Conservation (phyloP, 2,113 vertebrate species). For the Neolamprologus toae region DNA sequence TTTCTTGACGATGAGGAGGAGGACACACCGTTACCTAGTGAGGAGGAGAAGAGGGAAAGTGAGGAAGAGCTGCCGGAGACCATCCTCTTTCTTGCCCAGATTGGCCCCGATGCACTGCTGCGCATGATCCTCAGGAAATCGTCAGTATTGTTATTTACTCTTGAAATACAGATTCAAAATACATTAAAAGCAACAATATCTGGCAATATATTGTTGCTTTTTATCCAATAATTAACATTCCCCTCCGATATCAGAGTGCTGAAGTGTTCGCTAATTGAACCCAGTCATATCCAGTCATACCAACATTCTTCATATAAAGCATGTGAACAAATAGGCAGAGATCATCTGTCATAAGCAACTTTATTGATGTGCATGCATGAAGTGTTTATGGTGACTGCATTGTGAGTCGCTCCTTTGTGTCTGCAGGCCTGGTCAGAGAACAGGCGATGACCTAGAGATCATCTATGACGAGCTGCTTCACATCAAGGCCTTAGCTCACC, state of each 20-base stretch:
- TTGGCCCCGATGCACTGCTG: slow-evolving; percentile 93
- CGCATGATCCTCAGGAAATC: slow-evolving; percentile 94
- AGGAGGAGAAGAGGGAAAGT: slow-evolving; percentile 93
- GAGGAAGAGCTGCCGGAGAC: slow-evolving; percentile 95
- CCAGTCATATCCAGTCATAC: not conserved
- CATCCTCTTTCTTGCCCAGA: slow-evolving; percentile 89
- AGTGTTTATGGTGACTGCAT: not conserved
- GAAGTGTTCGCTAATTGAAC: not conserved
- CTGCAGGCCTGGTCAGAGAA: slow-evolving; percentile 90
- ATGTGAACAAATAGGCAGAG: not conserved
- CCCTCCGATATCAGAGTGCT: fast-evolving
- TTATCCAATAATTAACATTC: not conserved
- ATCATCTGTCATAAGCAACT: not conserved
- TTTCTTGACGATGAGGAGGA: slow-evolving; percentile 93
- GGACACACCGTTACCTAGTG: slow-evolving; percentile 85
- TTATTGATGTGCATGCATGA: not conserved
- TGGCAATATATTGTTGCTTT: not conserved
- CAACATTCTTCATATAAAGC: not conserved
- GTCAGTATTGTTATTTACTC: slow-evolving; percentile 67
- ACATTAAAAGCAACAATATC: not conserved
- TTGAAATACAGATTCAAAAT: not conserved
- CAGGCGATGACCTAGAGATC: slow-evolving; percentile 91
- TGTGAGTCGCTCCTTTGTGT: slow-evolving; percentile 16
- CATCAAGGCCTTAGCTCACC: slow-evolving; percentile 96
- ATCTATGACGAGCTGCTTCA: slow-evolving; percentile 97